Percentiles rank a stretch among this genome's conserved stretches.
phyloP scores from a whole-genome alignment of 2,888 invertebrate genomes.

The Parnassius glacialis region DNA sequence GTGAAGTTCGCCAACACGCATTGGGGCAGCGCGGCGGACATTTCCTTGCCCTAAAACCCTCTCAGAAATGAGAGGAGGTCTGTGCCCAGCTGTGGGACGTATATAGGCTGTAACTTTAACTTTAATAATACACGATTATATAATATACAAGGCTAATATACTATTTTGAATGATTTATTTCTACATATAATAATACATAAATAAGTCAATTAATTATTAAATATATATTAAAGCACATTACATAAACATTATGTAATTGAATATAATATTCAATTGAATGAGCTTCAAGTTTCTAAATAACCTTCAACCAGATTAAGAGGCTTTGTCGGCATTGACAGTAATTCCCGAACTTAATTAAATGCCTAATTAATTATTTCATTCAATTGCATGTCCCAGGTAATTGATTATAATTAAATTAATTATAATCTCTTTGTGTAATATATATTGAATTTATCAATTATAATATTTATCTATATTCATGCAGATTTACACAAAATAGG shows the following conservation, averaged over 20 bases:
- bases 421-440: neutral
- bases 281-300: conserved; percentile 35
- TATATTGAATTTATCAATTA: too few species aligned
- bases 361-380: conserved; percentile 60
- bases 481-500: too few species aligned
- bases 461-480: too few species aligned
- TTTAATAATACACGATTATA: too few species aligned
- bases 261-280: conserved; percentile 37
- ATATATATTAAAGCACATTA: neutral
- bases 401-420: conserved; percentile 33
- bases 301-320: conserved; percentile 32
- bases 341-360: conserved; percentile 57
- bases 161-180: neutral
- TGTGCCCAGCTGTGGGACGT: too few species aligned
- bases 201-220: neutral
- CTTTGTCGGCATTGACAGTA: conserved; percentile 38
- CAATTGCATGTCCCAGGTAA: conserved; percentile 42
- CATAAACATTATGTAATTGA: neutral
- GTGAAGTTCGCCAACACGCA: too few species aligned
- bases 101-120: too few species aligned
- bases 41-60: too few species aligned
- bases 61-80: too few species aligned
- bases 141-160: too few species aligned
- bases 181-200: neutral
- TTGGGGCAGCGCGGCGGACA: too few species aligned